Conservation (phyloP, 1,140 invertebrate genomes). For the Drosophila ironensis region DNA sequence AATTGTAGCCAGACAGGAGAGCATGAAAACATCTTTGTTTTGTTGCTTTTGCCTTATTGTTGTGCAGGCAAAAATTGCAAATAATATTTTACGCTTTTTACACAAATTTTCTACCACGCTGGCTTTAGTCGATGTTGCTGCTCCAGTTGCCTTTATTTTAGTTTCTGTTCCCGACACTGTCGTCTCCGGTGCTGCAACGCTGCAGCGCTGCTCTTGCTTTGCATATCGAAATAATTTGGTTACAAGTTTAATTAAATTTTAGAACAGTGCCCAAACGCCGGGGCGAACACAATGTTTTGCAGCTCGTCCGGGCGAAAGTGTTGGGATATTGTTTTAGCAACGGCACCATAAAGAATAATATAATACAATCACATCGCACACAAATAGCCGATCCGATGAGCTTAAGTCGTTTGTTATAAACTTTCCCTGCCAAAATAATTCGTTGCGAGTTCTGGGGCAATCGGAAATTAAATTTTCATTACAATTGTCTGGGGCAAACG, state of each 20-base stretch:
- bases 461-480: conserved; percentile 51
- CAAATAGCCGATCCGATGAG: conserved; percentile 11
- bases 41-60: conserved; percentile 4
- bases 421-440: not conserved
- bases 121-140: conserved; percentile 10
- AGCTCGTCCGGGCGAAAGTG: not conserved
- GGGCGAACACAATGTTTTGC: conserved; percentile 18
- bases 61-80: conserved; percentile 30
- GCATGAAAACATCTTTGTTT: conserved; percentile 4
- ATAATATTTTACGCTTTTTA: conserved; percentile 58
- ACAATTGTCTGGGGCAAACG: conserved; percentile 20
- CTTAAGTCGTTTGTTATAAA: conserved; percentile 9
- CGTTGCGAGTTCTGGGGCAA: conserved; percentile 5
- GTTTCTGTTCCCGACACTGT: conserved; percentile 15
- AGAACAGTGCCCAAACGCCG: conserved; percentile 14
- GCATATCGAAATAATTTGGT: conserved; percentile 59
- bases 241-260: conserved; percentile 63
- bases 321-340: conserved; percentile 9
- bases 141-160: conserved; percentile 18
- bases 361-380: not conserved
- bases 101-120: conserved; percentile 52
- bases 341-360: conserved; percentile 8
- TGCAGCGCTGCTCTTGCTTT: too few species aligned
- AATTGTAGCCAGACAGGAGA: not conserved
- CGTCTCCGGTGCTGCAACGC: too few species aligned